Conservation (phyloP, 1,140 invertebrate species). For the Heliothis subflexa region DNA sequence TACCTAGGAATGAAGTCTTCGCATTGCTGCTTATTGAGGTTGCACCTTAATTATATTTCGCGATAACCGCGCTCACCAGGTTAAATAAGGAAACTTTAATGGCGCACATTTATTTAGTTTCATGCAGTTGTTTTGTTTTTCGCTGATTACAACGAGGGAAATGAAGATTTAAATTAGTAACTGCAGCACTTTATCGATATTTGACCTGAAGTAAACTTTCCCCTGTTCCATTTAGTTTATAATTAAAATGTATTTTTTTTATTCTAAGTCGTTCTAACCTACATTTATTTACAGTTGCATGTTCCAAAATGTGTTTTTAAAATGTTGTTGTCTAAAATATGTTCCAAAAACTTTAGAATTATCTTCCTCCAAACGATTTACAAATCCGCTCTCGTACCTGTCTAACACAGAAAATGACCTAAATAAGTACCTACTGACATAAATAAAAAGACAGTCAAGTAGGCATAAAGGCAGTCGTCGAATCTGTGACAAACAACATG, state of each 20-base stretch:
- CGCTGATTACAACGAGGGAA: constrained; percentile 2
- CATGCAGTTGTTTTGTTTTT: constrained; percentile 29
- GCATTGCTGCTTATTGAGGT: constrained; percentile 63
- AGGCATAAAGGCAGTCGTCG: not conserved
- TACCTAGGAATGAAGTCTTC: constrained; percentile 61
- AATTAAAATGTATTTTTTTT: no score
- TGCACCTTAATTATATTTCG: constrained; percentile 69
- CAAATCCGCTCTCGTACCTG: not conserved
- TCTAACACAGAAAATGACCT: constrained; percentile 1
- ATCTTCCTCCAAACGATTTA: not conserved
- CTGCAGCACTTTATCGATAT: not conserved
- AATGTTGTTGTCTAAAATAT: no score
- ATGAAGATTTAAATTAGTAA: constrained; percentile 1
- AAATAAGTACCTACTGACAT: constrained; percentile 20
- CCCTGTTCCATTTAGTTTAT: not conserved
- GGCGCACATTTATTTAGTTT: constrained; percentile 32
- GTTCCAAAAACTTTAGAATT: not conserved
- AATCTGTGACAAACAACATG: constrained; percentile 40
- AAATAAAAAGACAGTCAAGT: constrained; percentile 26
- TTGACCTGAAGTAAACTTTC: not conserved
- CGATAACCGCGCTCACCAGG: constrained; percentile 26
- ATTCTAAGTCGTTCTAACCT: not conserved
- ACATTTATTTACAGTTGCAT: not conserved
- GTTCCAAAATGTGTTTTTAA: no score
- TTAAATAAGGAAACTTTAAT: constrained; percentile 59